Conservation (phyloP, 2,113 vertebrate genomes). For the Silurus glanis region DNA sequence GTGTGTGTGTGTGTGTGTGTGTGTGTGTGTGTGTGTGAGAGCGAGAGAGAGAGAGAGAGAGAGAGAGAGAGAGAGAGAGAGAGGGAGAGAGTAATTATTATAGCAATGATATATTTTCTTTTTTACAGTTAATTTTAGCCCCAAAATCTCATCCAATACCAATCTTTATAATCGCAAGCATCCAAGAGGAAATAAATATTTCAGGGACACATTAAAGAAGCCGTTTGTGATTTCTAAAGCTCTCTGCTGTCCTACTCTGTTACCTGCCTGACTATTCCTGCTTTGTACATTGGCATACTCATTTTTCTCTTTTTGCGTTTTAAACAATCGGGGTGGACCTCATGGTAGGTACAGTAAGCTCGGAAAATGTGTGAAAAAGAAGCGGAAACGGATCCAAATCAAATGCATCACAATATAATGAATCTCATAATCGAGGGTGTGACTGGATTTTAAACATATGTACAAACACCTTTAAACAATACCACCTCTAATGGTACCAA, state of each 20-base stretch:
- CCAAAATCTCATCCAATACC: neutral
- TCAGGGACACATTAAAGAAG: neutral
- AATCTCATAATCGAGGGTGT: neutral
- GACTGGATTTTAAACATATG: neutral
- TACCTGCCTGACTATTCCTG: neutral
- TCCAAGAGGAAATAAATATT: neutral
- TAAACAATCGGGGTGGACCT: neutral
- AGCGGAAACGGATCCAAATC: neutral
- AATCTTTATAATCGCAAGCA: neutral
- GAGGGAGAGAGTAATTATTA: neutral
- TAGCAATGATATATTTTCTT: neutral
- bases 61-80: slow-evolving; percentile 20
- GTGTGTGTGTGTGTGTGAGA: slow-evolving; percentile 32
- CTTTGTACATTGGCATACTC: neutral
- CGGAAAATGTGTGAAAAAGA: neutral
- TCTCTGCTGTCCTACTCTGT: neutral
- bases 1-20: slow-evolving; percentile 33
- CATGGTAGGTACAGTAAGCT: too few species aligned
- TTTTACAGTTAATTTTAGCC: neutral
- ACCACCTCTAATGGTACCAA: neutral
- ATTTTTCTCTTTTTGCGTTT: neutral
- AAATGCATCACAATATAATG: neutral
- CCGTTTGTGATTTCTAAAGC: neutral
- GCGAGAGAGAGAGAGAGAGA: too few species aligned
- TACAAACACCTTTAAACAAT: neutral